Evolutionary conservation across 2,888 invertebrate species (phyloP).

Genomic region (Trachelus iudaicus): DNA sequence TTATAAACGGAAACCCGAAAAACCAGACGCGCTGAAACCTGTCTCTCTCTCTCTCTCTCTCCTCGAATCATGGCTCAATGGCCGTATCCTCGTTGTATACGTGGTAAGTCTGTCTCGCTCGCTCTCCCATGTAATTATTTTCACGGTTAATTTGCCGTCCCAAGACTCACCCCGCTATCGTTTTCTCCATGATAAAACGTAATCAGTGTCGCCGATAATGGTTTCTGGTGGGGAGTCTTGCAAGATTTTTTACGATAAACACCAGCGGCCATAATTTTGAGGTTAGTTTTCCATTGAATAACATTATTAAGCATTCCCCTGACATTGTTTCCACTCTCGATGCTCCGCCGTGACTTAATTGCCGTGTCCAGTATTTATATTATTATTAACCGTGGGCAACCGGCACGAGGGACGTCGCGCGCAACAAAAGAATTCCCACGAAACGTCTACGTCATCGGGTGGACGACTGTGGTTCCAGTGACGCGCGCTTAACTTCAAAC

Average conservation of each 20-base stretch:
- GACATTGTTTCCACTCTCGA: not conserved
- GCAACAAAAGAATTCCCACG: not conserved
- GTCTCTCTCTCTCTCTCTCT: not conserved
- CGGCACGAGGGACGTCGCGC: not conserved
- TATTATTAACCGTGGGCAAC: not conserved
- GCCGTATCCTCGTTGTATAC: not conserved
- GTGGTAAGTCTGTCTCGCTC: not conserved
- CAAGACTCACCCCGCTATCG: not conserved
- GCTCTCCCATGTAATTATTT: not conserved
- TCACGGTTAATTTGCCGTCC: not conserved
- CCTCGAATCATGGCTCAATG: not conserved
- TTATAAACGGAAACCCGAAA: not conserved
- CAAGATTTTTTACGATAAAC: not conserved
- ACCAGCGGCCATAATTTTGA: not conserved
- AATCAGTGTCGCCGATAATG: not conserved
- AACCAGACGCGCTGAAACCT: not conserved
- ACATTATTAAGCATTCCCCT: too few relatives aligned
- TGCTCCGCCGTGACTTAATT: not conserved
- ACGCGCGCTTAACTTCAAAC: not conserved
- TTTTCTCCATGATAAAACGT: not conserved
- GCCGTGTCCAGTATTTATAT: not conserved
- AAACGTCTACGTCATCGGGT: not conserved
- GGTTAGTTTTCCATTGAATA: not conserved
- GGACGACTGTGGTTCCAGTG: not conserved
- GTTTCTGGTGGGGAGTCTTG: not conserved